A percentile compares a stretch with the other conserved stretches of the same genome.
Evolutionary conservation across 1,140 invertebrate species (phyloP).

Genomic region (Sitodiplosis mosellana): DNA sequence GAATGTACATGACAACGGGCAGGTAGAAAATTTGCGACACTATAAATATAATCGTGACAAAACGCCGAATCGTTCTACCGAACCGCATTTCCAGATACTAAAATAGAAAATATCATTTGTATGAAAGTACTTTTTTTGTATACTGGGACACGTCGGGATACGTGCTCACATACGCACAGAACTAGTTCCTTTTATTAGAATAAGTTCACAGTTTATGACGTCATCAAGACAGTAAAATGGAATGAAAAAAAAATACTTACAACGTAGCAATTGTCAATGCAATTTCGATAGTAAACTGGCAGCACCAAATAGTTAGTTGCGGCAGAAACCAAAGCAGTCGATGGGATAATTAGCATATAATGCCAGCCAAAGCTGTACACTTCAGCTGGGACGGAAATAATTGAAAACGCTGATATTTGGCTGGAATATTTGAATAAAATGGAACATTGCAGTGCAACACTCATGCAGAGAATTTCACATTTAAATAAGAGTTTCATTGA

Average conservation of each 20-base stretch:
- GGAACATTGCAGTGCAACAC: too few relatives aligned
- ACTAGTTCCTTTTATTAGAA: too few relatives aligned
- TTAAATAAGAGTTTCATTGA: background rate
- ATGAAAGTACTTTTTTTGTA: too few relatives aligned
- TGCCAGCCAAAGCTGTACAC: conserved; percentile 59
- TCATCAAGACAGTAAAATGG: too few relatives aligned
- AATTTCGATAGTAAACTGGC: conserved; percentile 63
- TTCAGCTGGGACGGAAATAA: conserved; percentile 62
- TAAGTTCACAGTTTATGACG: too few relatives aligned
- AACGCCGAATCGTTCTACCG: conserved; percentile 33
- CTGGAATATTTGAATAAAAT: conserved; percentile 32
- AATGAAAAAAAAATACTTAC: conserved; percentile 30
- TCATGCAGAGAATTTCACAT: too few relatives aligned
- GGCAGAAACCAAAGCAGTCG: conserved; percentile 42
- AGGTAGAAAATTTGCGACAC: conserved; percentile 23
- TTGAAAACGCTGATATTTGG: conserved; percentile 62
- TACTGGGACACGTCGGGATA: too few relatives aligned
- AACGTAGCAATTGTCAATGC: conserved; percentile 66
- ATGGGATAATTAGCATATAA: conserved; percentile 37
- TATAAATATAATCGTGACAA: conserved; percentile 44
- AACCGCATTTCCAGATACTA: conserved; percentile 56
- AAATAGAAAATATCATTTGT: conserved; percentile 6
- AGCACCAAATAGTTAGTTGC: conserved; percentile 49
- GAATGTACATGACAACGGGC: conserved; percentile 28
- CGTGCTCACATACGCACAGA: too few relatives aligned